phyloP scores from a whole-genome alignment of 2,797 vertebrate genomes.

The Triplophysa yarkandensis region DNA sequence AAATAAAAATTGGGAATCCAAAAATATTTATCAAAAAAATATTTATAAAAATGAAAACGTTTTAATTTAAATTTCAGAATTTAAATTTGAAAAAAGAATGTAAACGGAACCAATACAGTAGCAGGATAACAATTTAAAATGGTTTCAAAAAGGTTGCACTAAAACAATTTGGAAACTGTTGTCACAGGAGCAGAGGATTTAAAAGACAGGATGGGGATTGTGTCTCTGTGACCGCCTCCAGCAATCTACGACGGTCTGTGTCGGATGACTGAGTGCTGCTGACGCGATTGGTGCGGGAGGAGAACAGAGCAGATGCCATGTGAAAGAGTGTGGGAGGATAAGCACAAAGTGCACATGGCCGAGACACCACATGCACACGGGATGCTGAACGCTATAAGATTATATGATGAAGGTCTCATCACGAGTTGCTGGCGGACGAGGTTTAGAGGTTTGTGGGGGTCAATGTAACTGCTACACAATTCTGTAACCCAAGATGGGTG shows the following conservation, averaged over 20 bases:
- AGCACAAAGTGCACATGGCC: constrained; percentile 65
- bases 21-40: too few species aligned
- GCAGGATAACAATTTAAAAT: neutral
- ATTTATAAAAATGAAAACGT: too few species aligned
- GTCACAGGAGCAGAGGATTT: constrained; percentile 1
- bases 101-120: neutral
- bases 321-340: constrained; percentile 73
- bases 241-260: constrained; percentile 23
- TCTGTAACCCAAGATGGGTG: too few species aligned
- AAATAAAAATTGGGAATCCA: neutral
- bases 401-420: constrained; percentile 62
- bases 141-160: constrained; percentile 38
- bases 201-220: neutral
- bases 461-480: neutral
- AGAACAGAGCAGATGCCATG: constrained; percentile 71
- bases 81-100: neutral
- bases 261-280: constrained; percentile 53
- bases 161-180: neutral
- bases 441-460: neutral
- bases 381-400: constrained; percentile 66
- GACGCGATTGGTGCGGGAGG: constrained; percentile 62
- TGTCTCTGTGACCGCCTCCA: constrained; percentile 52
- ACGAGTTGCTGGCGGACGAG: constrained; percentile 46
- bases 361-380: constrained; percentile 67
- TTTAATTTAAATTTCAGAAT: too few species aligned